phyloP scores from a whole-genome alignment of 1,140 invertebrate species.

The Antheraea mylitta region DNA sequence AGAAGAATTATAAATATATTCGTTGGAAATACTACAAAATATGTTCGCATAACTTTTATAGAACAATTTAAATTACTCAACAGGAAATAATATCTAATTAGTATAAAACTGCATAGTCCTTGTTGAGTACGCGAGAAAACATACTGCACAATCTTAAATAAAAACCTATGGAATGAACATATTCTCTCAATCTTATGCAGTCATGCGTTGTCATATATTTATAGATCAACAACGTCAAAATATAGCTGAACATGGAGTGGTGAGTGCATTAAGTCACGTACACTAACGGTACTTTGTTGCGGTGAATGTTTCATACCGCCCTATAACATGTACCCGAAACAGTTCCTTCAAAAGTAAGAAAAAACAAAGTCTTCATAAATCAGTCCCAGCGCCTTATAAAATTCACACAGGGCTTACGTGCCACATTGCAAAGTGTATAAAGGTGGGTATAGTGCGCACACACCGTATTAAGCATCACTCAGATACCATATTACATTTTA shows the following conservation, averaged over 20 bases:
- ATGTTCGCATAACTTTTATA: no score
- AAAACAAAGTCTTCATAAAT: conserved; percentile 13
- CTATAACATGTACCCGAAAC: background rate
- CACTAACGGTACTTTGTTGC: background rate
- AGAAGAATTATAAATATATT: no score
- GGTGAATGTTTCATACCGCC: background rate
- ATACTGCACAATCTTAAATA: no score
- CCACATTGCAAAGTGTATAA: conserved; percentile 13
- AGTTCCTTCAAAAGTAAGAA: background rate
- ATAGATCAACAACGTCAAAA: background rate
- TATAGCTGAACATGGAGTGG: background rate
- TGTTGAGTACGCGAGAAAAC: no score
- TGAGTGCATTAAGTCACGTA: background rate
- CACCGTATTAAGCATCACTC: background rate
- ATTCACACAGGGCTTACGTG: conserved; percentile 12
- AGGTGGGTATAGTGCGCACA: background rate
- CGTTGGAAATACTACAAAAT: no score
- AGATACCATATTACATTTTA: no score
- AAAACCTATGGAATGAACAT: no score
- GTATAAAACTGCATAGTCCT: no score
- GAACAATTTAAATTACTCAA: no score
- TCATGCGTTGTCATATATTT: no score
- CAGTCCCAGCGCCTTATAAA: conserved; percentile 9
- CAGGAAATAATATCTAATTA: no score
- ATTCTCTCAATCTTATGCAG: no score